phyloP scores from a whole-genome alignment of 2,888 invertebrate species.

The Lasiommata megera region DNA sequence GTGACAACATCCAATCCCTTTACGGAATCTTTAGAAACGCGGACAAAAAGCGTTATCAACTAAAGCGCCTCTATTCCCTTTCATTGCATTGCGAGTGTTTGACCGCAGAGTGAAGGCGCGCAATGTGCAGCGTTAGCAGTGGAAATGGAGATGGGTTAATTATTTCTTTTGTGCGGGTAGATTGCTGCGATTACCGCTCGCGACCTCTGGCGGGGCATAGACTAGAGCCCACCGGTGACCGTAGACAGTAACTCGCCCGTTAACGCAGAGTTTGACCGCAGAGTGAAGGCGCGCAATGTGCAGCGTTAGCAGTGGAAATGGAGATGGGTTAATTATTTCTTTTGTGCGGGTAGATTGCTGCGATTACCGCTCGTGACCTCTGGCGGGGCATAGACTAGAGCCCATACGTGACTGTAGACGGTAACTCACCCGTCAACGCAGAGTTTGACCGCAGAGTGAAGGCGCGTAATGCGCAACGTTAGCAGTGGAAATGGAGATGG shows the following conservation, averaged over 20 bases:
- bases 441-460: neutral
- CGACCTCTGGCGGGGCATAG: conserved; percentile 20
- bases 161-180: conserved; percentile 70
- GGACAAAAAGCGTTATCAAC: conserved; percentile 16
- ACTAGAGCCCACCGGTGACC: neutral
- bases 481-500: conserved; percentile 54
- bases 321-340: conserved; percentile 70
- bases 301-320: conserved; percentile 49
- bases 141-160: conserved; percentile 60
- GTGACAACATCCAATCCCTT: conserved; percentile 8
- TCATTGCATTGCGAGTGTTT: conserved; percentile 16
- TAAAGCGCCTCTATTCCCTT: conserved; percentile 17
- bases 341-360: conserved; percentile 67
- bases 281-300: conserved; percentile 11
- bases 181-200: conserved; percentile 61
- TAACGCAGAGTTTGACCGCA: neutral
- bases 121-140: conserved; percentile 44
- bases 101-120: neutral
- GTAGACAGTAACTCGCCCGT: neutral
- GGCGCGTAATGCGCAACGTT: conserved; percentile 31
- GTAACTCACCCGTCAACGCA: neutral
- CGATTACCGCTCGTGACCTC: conserved; percentile 48
- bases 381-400: neutral
- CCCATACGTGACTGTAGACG: conserved; percentile 3
- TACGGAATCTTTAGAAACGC: conserved; percentile 4